A percentile compares a stretch with the other conserved stretches of the same genome.
Conservation (phyloP, 2,797 vertebrate species). For the Spea hammondii region DNA sequence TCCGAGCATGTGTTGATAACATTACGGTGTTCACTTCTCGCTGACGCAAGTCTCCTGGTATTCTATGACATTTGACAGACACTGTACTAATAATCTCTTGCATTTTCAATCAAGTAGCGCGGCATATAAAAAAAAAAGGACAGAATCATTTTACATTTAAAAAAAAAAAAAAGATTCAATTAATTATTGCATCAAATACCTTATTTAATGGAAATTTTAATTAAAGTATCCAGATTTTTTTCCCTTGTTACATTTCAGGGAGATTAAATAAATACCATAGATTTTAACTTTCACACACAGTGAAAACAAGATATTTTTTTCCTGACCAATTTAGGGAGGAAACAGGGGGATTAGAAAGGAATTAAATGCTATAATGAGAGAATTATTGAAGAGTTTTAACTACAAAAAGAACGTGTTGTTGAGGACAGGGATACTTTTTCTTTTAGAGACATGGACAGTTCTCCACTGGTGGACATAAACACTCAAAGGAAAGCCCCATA, state of each 20-base stretch:
- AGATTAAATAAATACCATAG: conserved; percentile 25
- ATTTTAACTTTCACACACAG: not conserved
- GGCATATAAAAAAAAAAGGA: not conserved
- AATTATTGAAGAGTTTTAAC: not conserved
- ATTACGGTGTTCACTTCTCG: conserved; percentile 24
- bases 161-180: not conserved
- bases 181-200: not conserved
- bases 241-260: conserved; percentile 2
- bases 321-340: not conserved
- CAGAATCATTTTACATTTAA: conserved; percentile 2
- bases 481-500: no score
- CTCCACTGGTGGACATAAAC: no score
- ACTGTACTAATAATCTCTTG: conserved; percentile 23
- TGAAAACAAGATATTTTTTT: not conserved
- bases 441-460: no score
- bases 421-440: not conserved
- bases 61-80: conserved; percentile 38
- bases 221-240: not conserved
- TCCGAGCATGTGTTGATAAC: conserved; percentile 4
- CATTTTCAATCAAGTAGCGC: not conserved
- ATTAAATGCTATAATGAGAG: not conserved
- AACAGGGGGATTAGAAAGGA: not conserved
- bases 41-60: conserved; percentile 28
- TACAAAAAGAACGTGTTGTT: not conserved
- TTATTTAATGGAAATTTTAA: not conserved